Evolutionary conservation across 2,113 vertebrate genomes (phyloP), one percentile per base, ranked within the genome.

Genomic region (Arothron firmamentum): DNA sequence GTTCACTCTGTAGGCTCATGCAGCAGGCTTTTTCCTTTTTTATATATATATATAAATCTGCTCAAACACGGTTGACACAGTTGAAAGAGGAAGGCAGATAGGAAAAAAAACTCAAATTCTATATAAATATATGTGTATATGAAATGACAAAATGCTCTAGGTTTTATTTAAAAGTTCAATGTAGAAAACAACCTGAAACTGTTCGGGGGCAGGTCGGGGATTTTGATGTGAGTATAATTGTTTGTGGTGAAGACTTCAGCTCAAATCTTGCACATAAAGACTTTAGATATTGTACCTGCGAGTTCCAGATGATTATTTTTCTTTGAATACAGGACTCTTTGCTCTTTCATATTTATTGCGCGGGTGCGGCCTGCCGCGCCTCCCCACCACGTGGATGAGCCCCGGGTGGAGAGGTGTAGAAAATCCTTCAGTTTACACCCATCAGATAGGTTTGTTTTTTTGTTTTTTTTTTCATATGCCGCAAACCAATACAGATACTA

Each of bases 221-320:
- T 61, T 72, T 84, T 68, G 65, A 84, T 81, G 87, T 90, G 81
- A 84, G 72, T 86, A 54, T 79, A 87, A 82, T 63, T 88, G 84
- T 87, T 86, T 85, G 86, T 90, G 87, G 84, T 90, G 85, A 89
- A 84, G 80, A 87, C 84, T 88, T 87, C 82, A 62, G 87, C 88
- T 89, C 74, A 70, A 84, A 88, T 89, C 75, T 84, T 92, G 91
- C 93, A 90, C 92, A 92, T 93, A 92, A 89, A 87, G 84, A 87
- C 88, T 92, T 91, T 88, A 88, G 90, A 87, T 87, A 86, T 88
- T 87, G 88, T 90, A 88, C 87, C 86, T 84, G 83, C 88, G 72
- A 88, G 83, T 85, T 84, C 72, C 77, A 88, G 80, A 86, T 78
- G 78, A 88, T 79, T 86, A 84, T 92, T 89, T 85, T 41, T 88